A percentile compares a stretch with the other conserved stretches of the same genome.
Conservation (phyloP, 1,140 invertebrate genomes). For the Neodiprion virginianus region DNA sequence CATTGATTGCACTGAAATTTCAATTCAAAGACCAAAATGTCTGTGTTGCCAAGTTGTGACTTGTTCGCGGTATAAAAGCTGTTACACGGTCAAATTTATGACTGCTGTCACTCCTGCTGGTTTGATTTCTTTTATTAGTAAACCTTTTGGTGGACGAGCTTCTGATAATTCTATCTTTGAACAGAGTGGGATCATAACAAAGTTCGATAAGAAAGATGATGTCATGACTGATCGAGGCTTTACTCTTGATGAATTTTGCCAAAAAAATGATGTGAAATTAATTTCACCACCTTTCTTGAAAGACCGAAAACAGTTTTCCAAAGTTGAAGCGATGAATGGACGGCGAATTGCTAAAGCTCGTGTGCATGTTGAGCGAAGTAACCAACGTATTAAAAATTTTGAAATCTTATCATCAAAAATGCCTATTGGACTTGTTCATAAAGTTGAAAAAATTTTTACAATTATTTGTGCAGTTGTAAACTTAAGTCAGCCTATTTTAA, state of each 20-base stretch:
- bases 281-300: constrained; percentile 5
- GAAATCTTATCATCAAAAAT: too few species aligned
- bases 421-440: too few species aligned
- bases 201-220: constrained; percentile 12
- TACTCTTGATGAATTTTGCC: constrained; percentile 33
- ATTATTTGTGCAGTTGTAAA: too few species aligned
- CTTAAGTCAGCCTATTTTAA: too few species aligned
- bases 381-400: too few species aligned
- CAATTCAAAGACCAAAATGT: constrained; percentile 28
- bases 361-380: not conserved
- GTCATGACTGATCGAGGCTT: constrained; percentile 34
- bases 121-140: constrained; percentile 39
- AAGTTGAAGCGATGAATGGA: constrained; percentile 35
- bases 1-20: not conserved
- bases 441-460: too few species aligned
- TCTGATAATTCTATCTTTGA: constrained; percentile 43
- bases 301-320: constrained; percentile 22
- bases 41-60: constrained; percentile 22
- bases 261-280: constrained; percentile 12
- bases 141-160: constrained; percentile 38
- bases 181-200: constrained; percentile 1
- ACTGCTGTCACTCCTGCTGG: constrained; percentile 42
- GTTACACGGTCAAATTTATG: constrained; percentile 45
- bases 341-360: constrained; percentile 35
- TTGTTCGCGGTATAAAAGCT: constrained; percentile 38